Conservation (phyloP, 2,888 invertebrate genomes). For the Andrena dorsata region DNA sequence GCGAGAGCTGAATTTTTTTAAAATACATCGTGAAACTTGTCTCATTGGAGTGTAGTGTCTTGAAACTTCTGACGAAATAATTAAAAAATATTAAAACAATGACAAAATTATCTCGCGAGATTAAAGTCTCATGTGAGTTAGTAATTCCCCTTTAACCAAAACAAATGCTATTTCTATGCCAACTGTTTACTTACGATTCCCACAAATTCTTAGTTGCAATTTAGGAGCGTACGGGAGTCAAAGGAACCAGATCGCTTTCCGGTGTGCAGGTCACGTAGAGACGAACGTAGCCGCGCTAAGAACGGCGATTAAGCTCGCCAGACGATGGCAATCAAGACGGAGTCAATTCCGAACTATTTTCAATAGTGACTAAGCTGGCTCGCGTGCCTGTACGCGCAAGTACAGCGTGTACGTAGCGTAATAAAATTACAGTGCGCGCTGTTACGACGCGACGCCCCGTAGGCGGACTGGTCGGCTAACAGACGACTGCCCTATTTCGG, state of each 20-base stretch:
- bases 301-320: slow-evolving; percentile 27
- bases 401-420: slow-evolving; percentile 55
- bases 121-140: no score
- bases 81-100: no score
- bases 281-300: neutral
- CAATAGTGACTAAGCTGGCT: slow-evolving; percentile 71
- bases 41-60: no score
- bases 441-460: slow-evolving; percentile 64
- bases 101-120: no score
- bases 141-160: no score
- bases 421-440: slow-evolving; percentile 70
- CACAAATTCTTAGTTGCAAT: neutral
- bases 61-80: no score
- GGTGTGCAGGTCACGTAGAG: neutral
- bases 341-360: slow-evolving; percentile 69
- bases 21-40: no score
- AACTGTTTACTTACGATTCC: no score
- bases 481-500: slow-evolving; percentile 72
- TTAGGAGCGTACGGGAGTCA: neutral
- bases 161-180: no score
- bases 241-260: neutral
- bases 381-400: slow-evolving; percentile 48
- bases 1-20: no score
- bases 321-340: slow-evolving; percentile 52
- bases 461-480: slow-evolving; percentile 74